These are phyloP conservation scores for Eulemur mongoz DNA, from an alignment of 2,797 vertebrate species.

Conservation along the genomic window DNA sequence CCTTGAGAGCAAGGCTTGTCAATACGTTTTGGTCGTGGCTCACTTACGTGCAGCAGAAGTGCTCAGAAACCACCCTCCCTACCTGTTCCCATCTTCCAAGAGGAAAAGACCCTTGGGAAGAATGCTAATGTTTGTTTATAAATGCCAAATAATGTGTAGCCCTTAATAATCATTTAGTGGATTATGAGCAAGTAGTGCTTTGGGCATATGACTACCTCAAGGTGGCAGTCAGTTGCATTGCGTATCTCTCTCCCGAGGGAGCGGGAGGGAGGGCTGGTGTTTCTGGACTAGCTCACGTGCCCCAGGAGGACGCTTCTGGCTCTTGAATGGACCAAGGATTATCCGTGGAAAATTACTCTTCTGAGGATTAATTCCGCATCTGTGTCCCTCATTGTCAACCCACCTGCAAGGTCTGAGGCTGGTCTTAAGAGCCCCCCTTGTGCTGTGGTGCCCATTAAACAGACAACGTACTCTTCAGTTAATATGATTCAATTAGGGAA, in stretches of 20 bases:
- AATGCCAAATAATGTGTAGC: neutral
- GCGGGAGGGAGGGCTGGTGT: neutral
- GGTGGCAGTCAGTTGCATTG: neutral
- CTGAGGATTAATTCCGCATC: neutral
- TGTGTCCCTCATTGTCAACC: neutral
- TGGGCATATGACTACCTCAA: neutral
- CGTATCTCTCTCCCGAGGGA: neutral
- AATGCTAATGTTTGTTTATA: neutral
- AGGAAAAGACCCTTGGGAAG: neutral
- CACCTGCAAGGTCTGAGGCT: neutral
- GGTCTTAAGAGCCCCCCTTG: conserved; percentile 21
- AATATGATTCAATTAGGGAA: conserved; percentile 55
- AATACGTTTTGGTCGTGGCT: accelerated
- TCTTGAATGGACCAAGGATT: neutral
- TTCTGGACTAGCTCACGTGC: neutral
- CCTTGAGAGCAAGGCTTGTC: neutral
- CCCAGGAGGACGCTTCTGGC: neutral
- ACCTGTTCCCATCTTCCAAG: neutral
- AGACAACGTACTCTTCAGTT: conserved; percentile 10
- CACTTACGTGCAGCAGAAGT: neutral
- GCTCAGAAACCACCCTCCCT: neutral
- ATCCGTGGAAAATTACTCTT: neutral
- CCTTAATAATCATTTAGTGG: neutral
- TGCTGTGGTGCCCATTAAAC: conserved; percentile 44
- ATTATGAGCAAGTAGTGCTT: neutral